Conservation (phyloP, 2,797 vertebrate species). For the Columba guinea region DNA sequence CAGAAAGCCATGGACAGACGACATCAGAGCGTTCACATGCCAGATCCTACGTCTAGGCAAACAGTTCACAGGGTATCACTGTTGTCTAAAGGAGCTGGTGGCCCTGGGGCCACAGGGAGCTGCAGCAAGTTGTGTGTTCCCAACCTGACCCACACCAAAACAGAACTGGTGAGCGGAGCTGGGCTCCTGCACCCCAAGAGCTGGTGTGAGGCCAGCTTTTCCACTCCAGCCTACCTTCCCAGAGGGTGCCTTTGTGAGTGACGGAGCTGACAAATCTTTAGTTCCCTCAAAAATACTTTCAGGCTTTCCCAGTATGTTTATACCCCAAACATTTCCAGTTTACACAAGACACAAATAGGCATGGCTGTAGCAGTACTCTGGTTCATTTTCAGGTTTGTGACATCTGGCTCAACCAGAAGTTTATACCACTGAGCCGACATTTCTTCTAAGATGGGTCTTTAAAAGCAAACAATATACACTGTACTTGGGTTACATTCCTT, state of each 20-base stretch:
- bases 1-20: rapidly evolving
- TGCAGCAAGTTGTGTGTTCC: rapidly evolving
- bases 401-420: not conserved
- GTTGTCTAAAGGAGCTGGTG: not conserved
- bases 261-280: not conserved
- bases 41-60: not conserved
- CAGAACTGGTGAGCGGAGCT: rapidly evolving
- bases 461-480: not conserved
- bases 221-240: not conserved
- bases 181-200: rapidly evolving
- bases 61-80: not conserved
- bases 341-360: not conserved
- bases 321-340: not conserved
- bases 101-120: rapidly evolving
- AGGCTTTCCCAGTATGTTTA: not conserved
- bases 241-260: not conserved
- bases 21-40: rapidly evolving
- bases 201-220: rapidly evolving
- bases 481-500: not conserved
- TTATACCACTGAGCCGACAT: not conserved
- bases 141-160: rapidly evolving
- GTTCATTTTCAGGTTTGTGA: not conserved
- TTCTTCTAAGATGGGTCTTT: not conserved
- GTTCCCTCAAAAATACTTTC: not conserved
- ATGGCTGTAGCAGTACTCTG: not conserved